phyloP scores from a whole-genome alignment of 2,888 invertebrate species.

The Diaphora mendica region DNA sequence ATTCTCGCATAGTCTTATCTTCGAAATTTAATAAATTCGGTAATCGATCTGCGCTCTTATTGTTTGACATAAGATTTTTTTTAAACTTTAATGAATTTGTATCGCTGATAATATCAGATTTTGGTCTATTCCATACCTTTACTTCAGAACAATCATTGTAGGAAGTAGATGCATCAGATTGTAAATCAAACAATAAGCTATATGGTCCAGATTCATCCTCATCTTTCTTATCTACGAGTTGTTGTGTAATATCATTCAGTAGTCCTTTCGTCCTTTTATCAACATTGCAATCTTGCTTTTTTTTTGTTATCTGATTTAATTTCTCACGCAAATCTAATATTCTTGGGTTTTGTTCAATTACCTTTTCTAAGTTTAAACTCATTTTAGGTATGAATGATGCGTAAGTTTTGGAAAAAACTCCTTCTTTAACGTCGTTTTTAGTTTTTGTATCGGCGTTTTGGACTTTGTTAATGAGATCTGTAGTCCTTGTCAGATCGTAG shows the following conservation, averaged over 20 bases:
- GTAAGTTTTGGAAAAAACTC: slow-evolving; percentile 72
- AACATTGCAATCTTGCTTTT: slow-evolving; percentile 77
- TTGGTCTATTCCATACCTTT: slow-evolving; percentile 64
- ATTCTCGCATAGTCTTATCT: slow-evolving; percentile 80
- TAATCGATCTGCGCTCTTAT: slow-evolving; percentile 72
- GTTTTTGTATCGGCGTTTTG: slow-evolving; percentile 60
- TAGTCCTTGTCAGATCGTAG: slow-evolving; percentile 59
- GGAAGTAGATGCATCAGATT: slow-evolving; percentile 74
- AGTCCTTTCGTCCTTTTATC: slow-evolving; percentile 78
- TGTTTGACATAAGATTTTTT: slow-evolving; percentile 59
- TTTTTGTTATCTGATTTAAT: slow-evolving; percentile 76
- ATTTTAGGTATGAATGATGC: slow-evolving; percentile 81
- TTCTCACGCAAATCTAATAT: slow-evolving; percentile 81
- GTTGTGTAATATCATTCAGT: slow-evolving; percentile 79
- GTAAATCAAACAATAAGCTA: slow-evolving; percentile 86
- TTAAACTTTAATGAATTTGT: slow-evolving; percentile 56
- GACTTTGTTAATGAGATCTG: slow-evolving; percentile 58
- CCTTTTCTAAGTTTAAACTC: slow-evolving; percentile 77
- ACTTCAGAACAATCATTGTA: slow-evolving; percentile 57
- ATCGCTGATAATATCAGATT: slow-evolving; percentile 56
- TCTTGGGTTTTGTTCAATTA: slow-evolving; percentile 78
- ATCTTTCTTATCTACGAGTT: slow-evolving; percentile 77
- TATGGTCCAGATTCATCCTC: slow-evolving; percentile 87
- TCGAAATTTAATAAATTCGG: slow-evolving; percentile 82
- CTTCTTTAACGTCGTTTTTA: slow-evolving; percentile 69